Percentiles rank a stretch among this genome's conserved stretches.
phyloP scores from a whole-genome alignment of 2,797 vertebrate species.

The Bucorvus abyssinicus region DNA sequence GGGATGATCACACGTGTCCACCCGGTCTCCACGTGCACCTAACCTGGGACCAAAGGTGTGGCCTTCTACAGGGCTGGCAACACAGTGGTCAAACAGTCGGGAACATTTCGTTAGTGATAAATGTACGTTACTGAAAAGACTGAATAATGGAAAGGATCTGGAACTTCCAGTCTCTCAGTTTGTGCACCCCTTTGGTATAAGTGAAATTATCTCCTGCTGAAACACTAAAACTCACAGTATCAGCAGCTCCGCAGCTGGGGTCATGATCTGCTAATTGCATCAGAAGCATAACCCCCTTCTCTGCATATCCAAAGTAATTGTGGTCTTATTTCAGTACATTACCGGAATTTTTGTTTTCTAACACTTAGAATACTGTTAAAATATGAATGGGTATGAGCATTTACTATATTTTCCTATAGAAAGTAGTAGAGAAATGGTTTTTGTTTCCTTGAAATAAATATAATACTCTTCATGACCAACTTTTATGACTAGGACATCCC shows the following conservation, averaged over 20 bases:
- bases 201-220: not conserved
- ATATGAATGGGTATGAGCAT: not conserved
- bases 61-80: not conserved
- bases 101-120: not conserved
- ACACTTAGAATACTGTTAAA: not conserved
- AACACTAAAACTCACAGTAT: not conserved
- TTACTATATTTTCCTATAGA: not conserved
- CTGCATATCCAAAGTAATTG: not conserved
- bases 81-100: not conserved
- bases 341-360: not conserved
- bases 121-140: not conserved
- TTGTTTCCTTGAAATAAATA: not conserved
- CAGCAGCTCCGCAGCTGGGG: not conserved
- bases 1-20: not conserved
- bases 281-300: not conserved
- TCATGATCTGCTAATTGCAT: not conserved
- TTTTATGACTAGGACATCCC: not conserved
- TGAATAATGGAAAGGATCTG: not conserved
- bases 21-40: fast-evolving
- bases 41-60: not conserved
- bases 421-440: not conserved
- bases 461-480: not conserved
- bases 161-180: not conserved
- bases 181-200: not conserved
- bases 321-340: not conserved